Evolutionary conservation across 2,888 invertebrate genomes (phyloP), one percentile per base, ranked within the genome.

Genomic region (Andrena chrysosceles): DNA sequence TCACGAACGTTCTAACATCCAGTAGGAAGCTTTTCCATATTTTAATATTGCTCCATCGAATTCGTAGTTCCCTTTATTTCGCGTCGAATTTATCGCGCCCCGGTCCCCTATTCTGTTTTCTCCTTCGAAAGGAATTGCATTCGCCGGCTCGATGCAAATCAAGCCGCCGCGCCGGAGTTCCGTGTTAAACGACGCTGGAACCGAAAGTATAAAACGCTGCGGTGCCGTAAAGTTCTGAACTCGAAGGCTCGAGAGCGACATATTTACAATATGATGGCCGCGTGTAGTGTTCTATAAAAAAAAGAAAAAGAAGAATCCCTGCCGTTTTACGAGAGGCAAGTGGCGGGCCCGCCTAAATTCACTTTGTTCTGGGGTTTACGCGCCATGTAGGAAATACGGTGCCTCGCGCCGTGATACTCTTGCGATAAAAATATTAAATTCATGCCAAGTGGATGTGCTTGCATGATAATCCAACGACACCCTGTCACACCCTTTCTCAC

Each of bases 91-190:
- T 59, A 48, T 49, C 56, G 56, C 54, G 8, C 20, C 20, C 54
- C 20, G 54, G 23, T 49, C 20, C 16, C 23, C 23, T 26, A 10
- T 26, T 16, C n/a, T 33, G 59, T 70, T 16, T 31, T 33, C 20
- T 31, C 20, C 20, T 23, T n/a, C 31, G 20, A 33, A 54, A 67
- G 52, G 33, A 54, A 54, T 54, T 59, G n/a, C 52, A 67, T 26
- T 70, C 56, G 59, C 49, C 56, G n/a, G 31, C 29, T 60, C 49
- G 31, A 70, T 60, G 70, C 60, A 70, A 70, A 70, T 70, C 60
- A 60, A 48, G 54, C 20, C 13, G 4, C 42, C 20, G 35, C 35
- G 20, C 31, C 26, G n/a, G 10, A 48, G 31, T 48, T 62, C 49
- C 49, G 48, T 33, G 60, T 42, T 68, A 68, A 68, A 68, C 67